phyloP scores from a whole-genome alignment of 2,113 vertebrate species.

The Plectropomus leopardus region DNA sequence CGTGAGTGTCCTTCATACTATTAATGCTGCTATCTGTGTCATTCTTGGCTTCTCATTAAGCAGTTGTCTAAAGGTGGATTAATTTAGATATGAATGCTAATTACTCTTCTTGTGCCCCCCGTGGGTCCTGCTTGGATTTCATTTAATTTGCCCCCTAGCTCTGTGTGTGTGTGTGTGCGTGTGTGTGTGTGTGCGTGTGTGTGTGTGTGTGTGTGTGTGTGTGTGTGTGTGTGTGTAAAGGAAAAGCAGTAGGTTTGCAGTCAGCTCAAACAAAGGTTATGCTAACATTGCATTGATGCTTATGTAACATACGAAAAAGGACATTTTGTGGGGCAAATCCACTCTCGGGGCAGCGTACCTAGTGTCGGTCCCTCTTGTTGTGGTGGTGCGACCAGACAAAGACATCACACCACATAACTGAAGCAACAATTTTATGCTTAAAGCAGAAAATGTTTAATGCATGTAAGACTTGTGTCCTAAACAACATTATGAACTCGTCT shows the following conservation, averaged over 20 bases:
- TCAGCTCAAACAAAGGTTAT: not conserved
- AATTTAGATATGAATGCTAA: constrained; percentile 59
- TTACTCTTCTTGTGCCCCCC: constrained; percentile 43
- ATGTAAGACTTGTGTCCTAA: not conserved
- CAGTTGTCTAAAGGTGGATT: constrained; percentile 37
- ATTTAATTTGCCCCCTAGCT: constrained; percentile 8
- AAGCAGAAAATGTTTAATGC: not conserved
- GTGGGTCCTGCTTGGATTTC: constrained; percentile 25
- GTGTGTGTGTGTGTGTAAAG: not conserved
- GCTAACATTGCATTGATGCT: not conserved
- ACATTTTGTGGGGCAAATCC: not conserved
- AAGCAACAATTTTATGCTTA: not conserved
- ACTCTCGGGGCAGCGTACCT: not conserved
- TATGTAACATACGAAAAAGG: not conserved
- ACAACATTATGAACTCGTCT: not conserved
- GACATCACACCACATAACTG: not conserved
- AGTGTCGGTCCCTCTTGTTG: not conserved
- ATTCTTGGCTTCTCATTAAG: constrained; percentile 25
- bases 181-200: constrained; percentile 15
- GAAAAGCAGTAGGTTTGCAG: too few species aligned
- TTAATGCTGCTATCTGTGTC: constrained; percentile 13
- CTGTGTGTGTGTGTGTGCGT: constrained; percentile 6
- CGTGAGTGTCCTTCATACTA: constrained; percentile 5
- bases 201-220: constrained; percentile 1
- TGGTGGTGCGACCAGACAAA: too few species aligned